Evolutionary conservation across 1,140 invertebrate species (phyloP), one percentile per base, ranked within the genome.

Genomic region (Ylistrum balloti): DNA sequence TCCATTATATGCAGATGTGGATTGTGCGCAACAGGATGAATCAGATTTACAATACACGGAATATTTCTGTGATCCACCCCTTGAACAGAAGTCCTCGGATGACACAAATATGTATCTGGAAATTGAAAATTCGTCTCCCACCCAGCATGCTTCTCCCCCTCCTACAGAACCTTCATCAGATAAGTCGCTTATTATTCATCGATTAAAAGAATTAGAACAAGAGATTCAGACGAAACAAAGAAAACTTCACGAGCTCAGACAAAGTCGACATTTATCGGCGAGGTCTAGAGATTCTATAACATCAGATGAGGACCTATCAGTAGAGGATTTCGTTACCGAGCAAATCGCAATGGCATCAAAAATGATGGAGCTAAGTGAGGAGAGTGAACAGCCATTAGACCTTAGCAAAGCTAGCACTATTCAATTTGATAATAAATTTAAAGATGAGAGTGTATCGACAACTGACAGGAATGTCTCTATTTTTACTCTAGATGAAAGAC

Each of bases 201-300:
- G 56, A 74, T 74, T 74, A 74, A n/a, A 74, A n/a, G 56, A 74
- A 74, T 28, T 74, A 74, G 56, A 74, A 74, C 9, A 74, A 74
- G 56, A 74, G 28, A 74, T 74, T 11, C 56, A 74, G 9, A 9
- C n/a, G 5, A 74, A 74, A 28, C 56, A 74, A 74, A 74, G 22
- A 74, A 74, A 74, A 74, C 56, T 74, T 74, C 22, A 17, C 5
- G 56, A 74, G 28, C n/a, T 74, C 22, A n/a, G 56, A 11, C 56
- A 28, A 74, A 74, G n/a, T 28, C 56, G 56, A 28, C n/a, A n/a
- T 28, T 28, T 20, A 17, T 48, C 56, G 7, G 22, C 1, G 5
- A 74, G 11, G n/a, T 74, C 56, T 5, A n/a, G 22, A 74, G 56
- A 74, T 9, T 74, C 56, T 2, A 11, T 74, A 74, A 74, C 56